Evolutionary conservation across 2,113 vertebrate species (phyloP).

Genomic region (Malurus melanocephalus): DNA sequence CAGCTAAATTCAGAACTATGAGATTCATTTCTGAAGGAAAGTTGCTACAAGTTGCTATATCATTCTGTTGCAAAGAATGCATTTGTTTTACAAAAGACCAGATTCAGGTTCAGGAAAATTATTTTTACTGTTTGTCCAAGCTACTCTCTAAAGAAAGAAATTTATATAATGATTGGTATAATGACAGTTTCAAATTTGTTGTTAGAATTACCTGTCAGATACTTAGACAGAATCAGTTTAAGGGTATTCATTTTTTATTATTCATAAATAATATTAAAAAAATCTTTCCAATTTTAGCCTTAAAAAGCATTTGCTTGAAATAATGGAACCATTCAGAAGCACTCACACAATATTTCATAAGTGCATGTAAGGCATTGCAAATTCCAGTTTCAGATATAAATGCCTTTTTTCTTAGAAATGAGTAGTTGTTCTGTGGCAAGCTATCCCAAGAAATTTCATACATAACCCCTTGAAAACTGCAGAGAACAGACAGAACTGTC

Average conservation of each 20-base stretch:
- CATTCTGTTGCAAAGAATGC: neutral
- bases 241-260: constrained; percentile 21
- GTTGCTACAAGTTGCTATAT: neutral
- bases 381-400: constrained; percentile 6
- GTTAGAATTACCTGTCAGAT: constrained; percentile 26
- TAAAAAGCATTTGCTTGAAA: constrained; percentile 27
- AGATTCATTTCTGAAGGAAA: neutral
- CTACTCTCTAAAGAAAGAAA: constrained; percentile 13
- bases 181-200: neutral
- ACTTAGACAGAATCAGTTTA: neutral
- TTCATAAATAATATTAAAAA: constrained; percentile 18
- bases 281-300: neutral
- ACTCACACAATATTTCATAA: neutral
- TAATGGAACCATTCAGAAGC: constrained; percentile 5
- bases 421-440: neutral
- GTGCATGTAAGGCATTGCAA: neutral
- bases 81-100: constrained; percentile 1
- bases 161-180: neutral
- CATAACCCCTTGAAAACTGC: neutral
- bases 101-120: neutral
- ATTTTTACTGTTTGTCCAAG: constrained; percentile 15
- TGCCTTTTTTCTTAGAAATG: neutral
- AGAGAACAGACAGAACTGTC: neutral
- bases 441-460: neutral
- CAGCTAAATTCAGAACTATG: neutral